phyloP scores from a whole-genome alignment of 2,113 vertebrate genomes.

The Bambusicola thoracicus region DNA sequence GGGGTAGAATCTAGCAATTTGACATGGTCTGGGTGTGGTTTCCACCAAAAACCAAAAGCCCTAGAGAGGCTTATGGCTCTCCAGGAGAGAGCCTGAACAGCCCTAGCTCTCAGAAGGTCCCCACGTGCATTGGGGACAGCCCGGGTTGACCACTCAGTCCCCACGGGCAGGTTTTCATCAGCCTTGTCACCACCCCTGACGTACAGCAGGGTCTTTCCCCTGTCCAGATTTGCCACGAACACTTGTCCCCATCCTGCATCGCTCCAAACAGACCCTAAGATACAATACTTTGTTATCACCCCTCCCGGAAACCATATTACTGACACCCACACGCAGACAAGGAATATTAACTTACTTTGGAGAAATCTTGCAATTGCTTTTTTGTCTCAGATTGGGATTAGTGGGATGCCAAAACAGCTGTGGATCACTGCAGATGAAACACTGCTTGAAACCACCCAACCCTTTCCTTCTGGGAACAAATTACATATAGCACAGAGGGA shows the following conservation, averaged over 20 bases:
- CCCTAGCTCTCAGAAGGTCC: no score
- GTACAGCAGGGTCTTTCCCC: neutral
- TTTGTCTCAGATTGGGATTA: neutral
- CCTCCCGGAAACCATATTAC: neutral
- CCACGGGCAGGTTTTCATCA: neutral
- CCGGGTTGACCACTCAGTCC: neutral
- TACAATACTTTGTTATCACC: neutral
- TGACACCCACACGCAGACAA: neutral
- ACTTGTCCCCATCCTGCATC: neutral
- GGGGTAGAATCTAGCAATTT: neutral
- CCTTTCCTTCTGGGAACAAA: neutral
- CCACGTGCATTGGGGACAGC: neutral
- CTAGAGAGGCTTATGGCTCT: no score
- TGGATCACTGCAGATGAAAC: neutral
- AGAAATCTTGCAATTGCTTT: neutral
- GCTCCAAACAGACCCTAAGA: neutral
- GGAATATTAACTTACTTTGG: neutral
- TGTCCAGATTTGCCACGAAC: accelerated
- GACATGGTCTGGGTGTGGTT: conserved; percentile 35
- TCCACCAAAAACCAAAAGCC: conserved; percentile 42
- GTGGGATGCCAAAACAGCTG: neutral
- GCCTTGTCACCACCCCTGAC: neutral
- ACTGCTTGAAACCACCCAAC: neutral
- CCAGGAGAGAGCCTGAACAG: no score
- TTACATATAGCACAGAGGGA: neutral